These are phyloP conservation scores for Diorhabda carinulata DNA, from an alignment of 1,140 invertebrate species.

Conservation along the genomic window DNA sequence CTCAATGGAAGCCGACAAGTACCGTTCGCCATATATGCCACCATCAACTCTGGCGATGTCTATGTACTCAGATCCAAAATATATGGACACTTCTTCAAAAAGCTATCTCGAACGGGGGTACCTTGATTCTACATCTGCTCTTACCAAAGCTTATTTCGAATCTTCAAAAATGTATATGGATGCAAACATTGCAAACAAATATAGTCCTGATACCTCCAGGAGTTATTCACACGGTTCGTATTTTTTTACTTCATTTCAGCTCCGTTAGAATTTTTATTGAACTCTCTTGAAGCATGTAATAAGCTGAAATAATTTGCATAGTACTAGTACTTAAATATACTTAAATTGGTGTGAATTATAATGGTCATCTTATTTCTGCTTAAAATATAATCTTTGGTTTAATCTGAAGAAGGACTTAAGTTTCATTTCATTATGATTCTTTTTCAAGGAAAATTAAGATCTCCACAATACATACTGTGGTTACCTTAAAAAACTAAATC, in stretches of 20 bases:
- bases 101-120: slow-evolving; percentile 66
- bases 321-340: no score
- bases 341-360: no score
- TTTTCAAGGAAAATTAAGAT: no score
- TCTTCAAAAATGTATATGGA: slow-evolving; percentile 76
- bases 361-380: no score
- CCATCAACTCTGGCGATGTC: slow-evolving; percentile 59
- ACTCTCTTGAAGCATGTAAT: no score
- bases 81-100: slow-evolving; percentile 58
- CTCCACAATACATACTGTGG: no score
- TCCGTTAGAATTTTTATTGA: no score
- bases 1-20: slow-evolving; percentile 71
- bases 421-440: no score
- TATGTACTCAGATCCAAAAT: slow-evolving; percentile 67
- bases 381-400: no score
- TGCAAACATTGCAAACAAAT: slow-evolving; percentile 67
- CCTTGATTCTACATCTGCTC: slow-evolving; percentile 60
- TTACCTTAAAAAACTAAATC: no score
- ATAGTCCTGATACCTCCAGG: slow-evolving; percentile 40
- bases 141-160: slow-evolving; percentile 75
- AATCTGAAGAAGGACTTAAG: no score
- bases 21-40: slow-evolving; percentile 65
- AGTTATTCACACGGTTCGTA: slow-evolving; percentile 20
- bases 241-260: not conserved
- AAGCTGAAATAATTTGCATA: no score